phyloP scores from a whole-genome alignment of 2,113 vertebrate genomes.

The Oreochromis spilurus region DNA sequence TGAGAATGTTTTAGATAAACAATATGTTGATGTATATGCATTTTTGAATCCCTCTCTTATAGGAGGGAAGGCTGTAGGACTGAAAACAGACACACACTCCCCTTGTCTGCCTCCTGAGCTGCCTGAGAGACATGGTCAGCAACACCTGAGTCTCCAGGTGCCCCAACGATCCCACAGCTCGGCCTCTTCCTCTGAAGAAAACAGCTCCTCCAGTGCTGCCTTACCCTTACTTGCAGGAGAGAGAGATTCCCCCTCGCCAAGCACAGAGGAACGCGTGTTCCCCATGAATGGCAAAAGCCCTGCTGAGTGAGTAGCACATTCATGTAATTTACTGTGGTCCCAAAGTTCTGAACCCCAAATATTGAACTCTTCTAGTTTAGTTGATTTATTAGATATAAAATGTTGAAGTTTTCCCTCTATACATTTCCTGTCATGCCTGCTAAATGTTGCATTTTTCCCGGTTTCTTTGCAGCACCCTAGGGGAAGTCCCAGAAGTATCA shows the following conservation, averaged over 20 bases:
- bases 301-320: conserved; percentile 72
- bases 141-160: conserved; percentile 88
- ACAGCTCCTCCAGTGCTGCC: conserved; percentile 88
- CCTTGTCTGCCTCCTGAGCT: conserved; percentile 73
- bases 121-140: conserved; percentile 81
- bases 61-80: conserved; percentile 72
- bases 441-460: not conserved
- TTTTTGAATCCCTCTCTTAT: not conserved
- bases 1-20: not conserved
- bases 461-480: conserved; percentile 64
- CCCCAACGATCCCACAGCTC: conserved; percentile 89
- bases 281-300: conserved; percentile 74
- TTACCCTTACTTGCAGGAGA: conserved; percentile 88
- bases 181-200: conserved; percentile 90
- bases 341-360: not conserved
- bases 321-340: not conserved
- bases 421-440: not conserved
- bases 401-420: accelerated
- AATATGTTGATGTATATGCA: accelerated
- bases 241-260: conserved; percentile 84
- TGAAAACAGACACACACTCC: conserved; percentile 80
- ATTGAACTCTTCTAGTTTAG: not conserved
- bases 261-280: conserved; percentile 75
- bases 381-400: not conserved
- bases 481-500: conserved; percentile 75